phyloP scores from a whole-genome alignment of 2,113 vertebrate genomes.

The Polypterus bichir region DNA sequence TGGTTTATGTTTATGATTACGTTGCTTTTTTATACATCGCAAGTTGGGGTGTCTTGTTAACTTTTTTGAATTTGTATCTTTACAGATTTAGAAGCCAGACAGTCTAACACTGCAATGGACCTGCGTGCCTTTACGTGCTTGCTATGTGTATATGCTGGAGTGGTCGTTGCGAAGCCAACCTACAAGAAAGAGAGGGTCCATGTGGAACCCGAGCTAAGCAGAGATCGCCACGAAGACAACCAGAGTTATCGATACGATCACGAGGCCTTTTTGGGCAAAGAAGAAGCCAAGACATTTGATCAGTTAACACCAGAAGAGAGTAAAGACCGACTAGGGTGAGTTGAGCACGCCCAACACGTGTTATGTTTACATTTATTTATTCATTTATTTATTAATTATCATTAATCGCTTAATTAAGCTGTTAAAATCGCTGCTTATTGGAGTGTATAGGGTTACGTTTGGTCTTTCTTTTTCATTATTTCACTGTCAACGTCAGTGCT shows the following conservation, averaged over 20 bases:
- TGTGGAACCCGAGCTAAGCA: slow-evolving; percentile 54
- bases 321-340: slow-evolving; percentile 78
- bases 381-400: neutral
- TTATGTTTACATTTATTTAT: neutral
- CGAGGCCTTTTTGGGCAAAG: slow-evolving; percentile 89
- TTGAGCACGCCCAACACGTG: neutral
- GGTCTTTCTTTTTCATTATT: too few relatives aligned
- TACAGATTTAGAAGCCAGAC: slow-evolving; percentile 1
- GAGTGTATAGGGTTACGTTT: too few relatives aligned
- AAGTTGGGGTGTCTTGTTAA: neutral
- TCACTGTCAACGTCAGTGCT: too few relatives aligned
- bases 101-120: slow-evolving; percentile 36
- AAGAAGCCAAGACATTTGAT: slow-evolving; percentile 86
- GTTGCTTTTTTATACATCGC: too few relatives aligned
- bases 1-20: too few relatives aligned
- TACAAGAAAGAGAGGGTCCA: slow-evolving; percentile 70
- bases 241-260: slow-evolving; percentile 85
- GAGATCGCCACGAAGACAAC: slow-evolving; percentile 59
- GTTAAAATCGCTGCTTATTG: too few relatives aligned
- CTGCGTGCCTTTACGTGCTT: slow-evolving; percentile 27
- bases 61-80: slow-evolving; percentile 7
- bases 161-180: slow-evolving; percentile 62
- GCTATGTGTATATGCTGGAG: slow-evolving; percentile 33
- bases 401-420: too few relatives aligned
- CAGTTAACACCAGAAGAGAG: slow-evolving; percentile 88